Evolutionary conservation across 2,113 vertebrate species (phyloP).

Genomic region (Muntiacus reevesi): DNA sequence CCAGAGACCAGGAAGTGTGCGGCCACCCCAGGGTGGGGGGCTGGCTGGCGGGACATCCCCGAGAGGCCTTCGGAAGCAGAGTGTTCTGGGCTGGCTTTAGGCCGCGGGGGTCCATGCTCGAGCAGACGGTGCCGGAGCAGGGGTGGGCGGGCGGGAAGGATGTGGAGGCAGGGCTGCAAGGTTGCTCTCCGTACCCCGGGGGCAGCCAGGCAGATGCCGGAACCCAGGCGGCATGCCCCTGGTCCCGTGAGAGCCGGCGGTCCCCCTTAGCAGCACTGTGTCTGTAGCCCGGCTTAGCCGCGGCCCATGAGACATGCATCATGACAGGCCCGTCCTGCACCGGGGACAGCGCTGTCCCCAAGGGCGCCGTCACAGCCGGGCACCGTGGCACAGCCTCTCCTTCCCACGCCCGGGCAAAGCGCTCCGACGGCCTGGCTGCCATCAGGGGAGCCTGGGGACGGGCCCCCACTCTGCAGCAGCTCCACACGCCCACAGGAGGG

Average conservation of each 20-base stretch:
- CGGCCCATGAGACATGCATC: slow-evolving; percentile 80
- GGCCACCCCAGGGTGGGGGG: rapidly evolving
- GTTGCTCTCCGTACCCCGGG: rapidly evolving
- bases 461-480: not conserved
- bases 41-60: not conserved
- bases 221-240: rapidly evolving
- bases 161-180: rapidly evolving
- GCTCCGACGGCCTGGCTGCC: slow-evolving; percentile 68
- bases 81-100: not conserved
- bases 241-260: not conserved
- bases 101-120: rapidly evolving
- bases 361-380: slow-evolving; percentile 73
- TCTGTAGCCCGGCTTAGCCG: slow-evolving; percentile 79
- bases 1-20: not conserved
- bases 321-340: slow-evolving; percentile 79
- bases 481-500: not conserved
- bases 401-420: slow-evolving; percentile 70
- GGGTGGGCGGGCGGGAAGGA: not conserved
- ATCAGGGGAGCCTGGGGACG: slow-evolving; percentile 42
- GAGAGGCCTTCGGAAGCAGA: not conserved
- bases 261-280: slow-evolving; percentile 69
- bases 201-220: not conserved
- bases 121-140: not conserved
- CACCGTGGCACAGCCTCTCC: slow-evolving; percentile 73
- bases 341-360: slow-evolving; percentile 78